phyloP scores from a whole-genome alignment of 2,797 vertebrate species.

The Mycteria americana region DNA sequence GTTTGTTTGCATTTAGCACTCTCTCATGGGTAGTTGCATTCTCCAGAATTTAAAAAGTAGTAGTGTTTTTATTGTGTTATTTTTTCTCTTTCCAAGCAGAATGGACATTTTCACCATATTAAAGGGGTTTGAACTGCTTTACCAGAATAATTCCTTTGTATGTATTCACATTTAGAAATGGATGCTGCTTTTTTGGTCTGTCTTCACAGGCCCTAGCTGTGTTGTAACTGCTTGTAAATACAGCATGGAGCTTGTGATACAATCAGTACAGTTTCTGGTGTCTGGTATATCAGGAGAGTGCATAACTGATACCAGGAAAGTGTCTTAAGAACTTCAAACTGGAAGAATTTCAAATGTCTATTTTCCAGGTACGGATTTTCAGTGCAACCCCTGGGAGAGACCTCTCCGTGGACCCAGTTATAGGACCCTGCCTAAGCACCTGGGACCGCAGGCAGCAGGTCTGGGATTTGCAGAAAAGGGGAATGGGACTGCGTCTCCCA shows the following conservation, averaged over 20 bases:
- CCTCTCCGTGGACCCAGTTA: background rate
- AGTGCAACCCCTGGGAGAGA: background rate
- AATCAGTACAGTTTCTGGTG: background rate
- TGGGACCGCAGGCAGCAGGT: background rate
- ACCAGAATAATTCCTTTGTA: background rate
- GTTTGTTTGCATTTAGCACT: constrained; percentile 1
- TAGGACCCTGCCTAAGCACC: background rate
- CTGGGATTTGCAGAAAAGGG: background rate
- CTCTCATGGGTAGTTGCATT: background rate
- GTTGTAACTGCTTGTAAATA: background rate
- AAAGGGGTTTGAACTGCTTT: background rate
- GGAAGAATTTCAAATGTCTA: background rate
- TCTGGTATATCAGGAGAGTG: background rate
- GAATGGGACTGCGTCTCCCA: background rate
- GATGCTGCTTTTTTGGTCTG: background rate
- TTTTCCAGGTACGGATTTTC: background rate
- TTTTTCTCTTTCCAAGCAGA: background rate
- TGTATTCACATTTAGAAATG: background rate
- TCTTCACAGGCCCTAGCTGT: background rate
- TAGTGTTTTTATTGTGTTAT: background rate
- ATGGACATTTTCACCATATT: background rate
- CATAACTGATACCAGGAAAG: background rate
- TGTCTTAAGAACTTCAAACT: background rate
- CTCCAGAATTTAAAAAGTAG: background rate
- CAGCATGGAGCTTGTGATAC: background rate